Base-by-base conservation (phyloP, 2,797 vertebrate species). In the Melanotaenia pygmaea region DNA sequence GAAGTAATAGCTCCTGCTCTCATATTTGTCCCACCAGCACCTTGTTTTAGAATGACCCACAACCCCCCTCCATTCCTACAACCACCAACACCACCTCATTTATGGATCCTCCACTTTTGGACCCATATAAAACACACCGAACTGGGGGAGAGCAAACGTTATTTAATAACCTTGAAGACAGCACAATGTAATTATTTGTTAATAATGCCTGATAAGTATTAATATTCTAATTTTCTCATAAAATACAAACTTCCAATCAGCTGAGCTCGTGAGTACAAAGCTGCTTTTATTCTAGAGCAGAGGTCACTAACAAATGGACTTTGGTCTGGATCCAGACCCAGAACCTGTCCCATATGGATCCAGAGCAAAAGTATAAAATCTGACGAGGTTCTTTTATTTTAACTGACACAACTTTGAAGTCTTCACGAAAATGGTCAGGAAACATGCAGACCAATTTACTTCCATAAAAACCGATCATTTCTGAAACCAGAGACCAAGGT, bases 61-160 rank as follows among this genome's bases (percentile, higher is more conserved):
- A 50, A 34, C 74, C 74, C 78, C 79, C 65, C 73, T 76, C 70
- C 53, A 72, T 88, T 93, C 86, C 89, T 87, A 92, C 77, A 88
- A 86, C 65, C 45, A 76, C 30, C 72, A 59, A 72, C 75, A 84
- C 32, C 62, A 70, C 59, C 12, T 81, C 77, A 84, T 82, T 85
- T 84, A 82, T 77, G 81, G 83, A 80, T 80, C 82, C 76, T 79
- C 83, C 74, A 77, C 68, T 83, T 87, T 82, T 70, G 45, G 37
- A 84, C 65, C 59, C 47, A 20, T 64, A 63, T 59, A 61, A 71
- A 68, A 76, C 16, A 43, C 16, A 28, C 16, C 34, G n/a, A 57
- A 20, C 47, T 11, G 64, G 34, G 67, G 6, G 54, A 51, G 70
- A 26, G 24, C 37, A 53, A 64, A 43, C 20, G 30, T 38, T 73